These are phyloP conservation scores for Varanus komodoensis DNA, from an alignment of 2,113 vertebrate genomes.

Conservation along the genomic window DNA sequence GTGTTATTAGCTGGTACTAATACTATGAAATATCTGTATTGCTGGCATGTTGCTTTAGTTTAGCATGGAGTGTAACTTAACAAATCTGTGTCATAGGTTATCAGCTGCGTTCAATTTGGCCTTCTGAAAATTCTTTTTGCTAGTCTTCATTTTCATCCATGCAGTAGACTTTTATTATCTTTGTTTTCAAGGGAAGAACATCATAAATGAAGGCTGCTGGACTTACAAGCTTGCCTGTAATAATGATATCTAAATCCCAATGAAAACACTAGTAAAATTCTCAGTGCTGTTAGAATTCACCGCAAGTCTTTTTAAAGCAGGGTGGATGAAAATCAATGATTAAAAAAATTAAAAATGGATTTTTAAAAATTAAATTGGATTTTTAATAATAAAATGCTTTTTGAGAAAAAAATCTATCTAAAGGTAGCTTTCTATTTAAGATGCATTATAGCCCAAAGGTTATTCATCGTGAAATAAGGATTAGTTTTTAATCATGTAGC, in stretches of 20 bases:
- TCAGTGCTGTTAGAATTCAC: background rate
- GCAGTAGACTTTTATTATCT: background rate
- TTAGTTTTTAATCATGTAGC: too few relatives aligned
- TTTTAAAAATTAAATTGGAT: too few relatives aligned
- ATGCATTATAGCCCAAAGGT: too few relatives aligned
- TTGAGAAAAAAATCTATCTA: too few relatives aligned
- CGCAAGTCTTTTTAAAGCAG: too few relatives aligned
- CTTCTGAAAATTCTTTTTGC: background rate
- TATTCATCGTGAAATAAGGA: too few relatives aligned
- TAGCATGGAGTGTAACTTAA: background rate
- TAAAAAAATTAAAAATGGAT: too few relatives aligned
- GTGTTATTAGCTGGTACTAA: background rate
- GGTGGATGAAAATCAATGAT: too few relatives aligned
- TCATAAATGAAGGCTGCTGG: background rate
- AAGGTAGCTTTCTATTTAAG: too few relatives aligned
- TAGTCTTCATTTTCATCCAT: background rate
- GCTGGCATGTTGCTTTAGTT: background rate
- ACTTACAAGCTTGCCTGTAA: background rate
- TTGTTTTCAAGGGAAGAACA: background rate
- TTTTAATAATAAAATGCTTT: too few relatives aligned
- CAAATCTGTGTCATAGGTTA: slow-evolving; percentile 1
- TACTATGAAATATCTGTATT: background rate
- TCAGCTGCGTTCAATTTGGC: background rate
- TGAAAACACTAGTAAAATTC: background rate
- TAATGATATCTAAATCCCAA: background rate